A percentile compares a stretch with the other conserved stretches of the same genome.
Evolutionary conservation across 37 sponge, comb jelly and placozoan species (phyloP).

Genomic region (Crambe crambe): DNA sequence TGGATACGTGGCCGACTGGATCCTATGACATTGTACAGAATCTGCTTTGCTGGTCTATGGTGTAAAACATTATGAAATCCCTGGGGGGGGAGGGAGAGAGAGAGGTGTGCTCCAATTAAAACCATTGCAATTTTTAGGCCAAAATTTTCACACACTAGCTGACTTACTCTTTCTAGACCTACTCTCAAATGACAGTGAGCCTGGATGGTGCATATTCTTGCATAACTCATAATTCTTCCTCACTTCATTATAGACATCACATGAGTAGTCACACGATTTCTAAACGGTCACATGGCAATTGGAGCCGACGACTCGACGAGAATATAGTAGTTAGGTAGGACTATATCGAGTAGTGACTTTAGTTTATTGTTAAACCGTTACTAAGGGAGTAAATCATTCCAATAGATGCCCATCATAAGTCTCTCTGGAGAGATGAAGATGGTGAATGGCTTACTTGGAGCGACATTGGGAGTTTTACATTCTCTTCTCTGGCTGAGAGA

Average conservation of each 20-base stretch:
- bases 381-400: too few species aligned
- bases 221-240: too few species aligned
- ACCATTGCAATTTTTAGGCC: background rate
- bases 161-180: background rate
- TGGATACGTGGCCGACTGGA: too few species aligned
- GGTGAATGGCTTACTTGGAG: background rate
- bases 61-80: background rate
- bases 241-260: too few species aligned
- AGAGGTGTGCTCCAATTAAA: background rate
- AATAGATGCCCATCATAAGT: too few species aligned
- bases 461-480: conserved; percentile 27
- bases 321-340: too few species aligned
- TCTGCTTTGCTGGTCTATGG: background rate
- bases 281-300: too few species aligned
- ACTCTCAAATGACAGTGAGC: background rate
- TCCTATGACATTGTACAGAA: background rate
- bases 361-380: too few species aligned
- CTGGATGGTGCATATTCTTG: background rate
- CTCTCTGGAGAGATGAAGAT: background rate
- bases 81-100: background rate
- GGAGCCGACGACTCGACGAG: too few species aligned
- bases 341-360: too few species aligned
- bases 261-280: too few species aligned
- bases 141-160: background rate
- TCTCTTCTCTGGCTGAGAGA: conserved; percentile 15